A percentile compares a stretch with the other conserved stretches of the same genome.
Evolutionary conservation across 2,113 vertebrate genomes (phyloP).

Genomic region (Benitochromis conjunctus): DNA sequence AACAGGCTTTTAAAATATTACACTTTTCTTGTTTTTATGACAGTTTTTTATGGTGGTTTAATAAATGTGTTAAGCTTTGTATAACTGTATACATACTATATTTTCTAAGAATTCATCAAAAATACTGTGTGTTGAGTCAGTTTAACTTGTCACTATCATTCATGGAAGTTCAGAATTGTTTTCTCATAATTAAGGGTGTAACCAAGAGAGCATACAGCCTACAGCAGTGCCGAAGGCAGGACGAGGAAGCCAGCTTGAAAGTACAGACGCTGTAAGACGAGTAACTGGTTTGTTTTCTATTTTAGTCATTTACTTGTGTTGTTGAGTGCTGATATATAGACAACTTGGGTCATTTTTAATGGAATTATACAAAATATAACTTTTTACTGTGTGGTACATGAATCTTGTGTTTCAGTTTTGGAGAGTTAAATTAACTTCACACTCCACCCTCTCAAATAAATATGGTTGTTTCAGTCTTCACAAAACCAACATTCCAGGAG

Average conservation of each 20-base stretch:
- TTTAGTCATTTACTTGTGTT: background rate
- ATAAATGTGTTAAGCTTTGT: background rate
- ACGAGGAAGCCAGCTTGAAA: background rate
- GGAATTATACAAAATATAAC: background rate
- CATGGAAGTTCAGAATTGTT: background rate
- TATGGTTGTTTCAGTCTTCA: background rate
- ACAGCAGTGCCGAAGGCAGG: background rate
- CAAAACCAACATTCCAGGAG: background rate
- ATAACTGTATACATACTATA: background rate
- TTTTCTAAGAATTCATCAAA: background rate
- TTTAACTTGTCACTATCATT: background rate
- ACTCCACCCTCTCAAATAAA: background rate
- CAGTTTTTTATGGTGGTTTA: accelerated
- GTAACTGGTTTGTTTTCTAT: background rate
- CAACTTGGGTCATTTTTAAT: background rate
- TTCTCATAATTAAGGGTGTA: background rate
- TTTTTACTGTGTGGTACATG: background rate
- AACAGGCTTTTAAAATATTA: no score
- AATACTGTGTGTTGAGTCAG: background rate
- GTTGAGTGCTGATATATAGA: background rate
- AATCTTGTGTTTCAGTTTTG: background rate
- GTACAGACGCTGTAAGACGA: background rate
- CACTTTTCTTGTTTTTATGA: background rate
- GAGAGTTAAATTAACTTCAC: background rate
- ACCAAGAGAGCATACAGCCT: background rate